A percentile compares a stretch with the other conserved stretches of the same genome.
Evolutionary conservation across 2,888 invertebrate genomes (phyloP).

Genomic region (Criorhina ranunculi): DNA sequence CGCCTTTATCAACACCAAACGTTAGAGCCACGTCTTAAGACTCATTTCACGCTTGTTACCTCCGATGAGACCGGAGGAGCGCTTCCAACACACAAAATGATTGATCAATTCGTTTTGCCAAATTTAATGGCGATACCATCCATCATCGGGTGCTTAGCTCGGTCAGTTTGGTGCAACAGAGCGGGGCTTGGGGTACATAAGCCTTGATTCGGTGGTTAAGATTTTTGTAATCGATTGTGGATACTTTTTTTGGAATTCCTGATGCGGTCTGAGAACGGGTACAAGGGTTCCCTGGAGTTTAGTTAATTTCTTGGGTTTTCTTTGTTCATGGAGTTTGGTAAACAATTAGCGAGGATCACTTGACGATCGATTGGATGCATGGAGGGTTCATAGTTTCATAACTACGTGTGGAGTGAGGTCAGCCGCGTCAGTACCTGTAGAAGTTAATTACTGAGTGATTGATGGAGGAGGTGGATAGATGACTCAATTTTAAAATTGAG

Average conservation of each 20-base stretch:
- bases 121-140: constrained; percentile 74
- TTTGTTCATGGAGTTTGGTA: constrained; percentile 36
- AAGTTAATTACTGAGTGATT: constrained; percentile 60
- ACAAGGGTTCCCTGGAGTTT: constrained; percentile 45
- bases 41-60: constrained; percentile 74
- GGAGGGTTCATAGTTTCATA: constrained; percentile 13
- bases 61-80: constrained; percentile 63
- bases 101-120: constrained; percentile 77
- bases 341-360: constrained; percentile 59
- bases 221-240: constrained; percentile 62
- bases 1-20: constrained; percentile 72
- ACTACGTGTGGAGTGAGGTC: constrained; percentile 44
- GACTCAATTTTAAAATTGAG: constrained; percentile 54
- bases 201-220: constrained; percentile 23
- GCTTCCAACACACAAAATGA: constrained; percentile 65
- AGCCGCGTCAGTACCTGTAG: constrained; percentile 24
- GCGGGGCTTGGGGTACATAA: neutral
- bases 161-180: constrained; percentile 13
- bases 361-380: constrained; percentile 23
- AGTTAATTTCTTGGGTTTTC: constrained; percentile 23
- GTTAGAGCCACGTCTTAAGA: constrained; percentile 64
- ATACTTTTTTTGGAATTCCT: constrained; percentile 54
- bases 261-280: constrained; percentile 24
- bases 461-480: constrained; percentile 55
- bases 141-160: constrained; percentile 69